phyloP scores from a whole-genome alignment of 2,797 vertebrate species.

The Cyclura pinguis region DNA sequence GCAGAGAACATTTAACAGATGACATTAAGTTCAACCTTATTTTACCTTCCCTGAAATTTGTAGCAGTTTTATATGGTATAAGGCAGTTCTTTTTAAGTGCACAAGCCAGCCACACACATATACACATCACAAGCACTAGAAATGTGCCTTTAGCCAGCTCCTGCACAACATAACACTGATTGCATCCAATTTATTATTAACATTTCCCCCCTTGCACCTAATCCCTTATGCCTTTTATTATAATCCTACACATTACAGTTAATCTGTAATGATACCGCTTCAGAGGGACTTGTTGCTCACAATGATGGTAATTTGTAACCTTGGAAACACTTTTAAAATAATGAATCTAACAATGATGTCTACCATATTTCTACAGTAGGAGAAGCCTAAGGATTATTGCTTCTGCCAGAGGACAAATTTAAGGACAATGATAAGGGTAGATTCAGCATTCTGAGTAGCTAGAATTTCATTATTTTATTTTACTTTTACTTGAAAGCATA shows the following conservation, averaged over 20 bases:
- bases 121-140: not conserved
- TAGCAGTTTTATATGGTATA: constrained; percentile 20
- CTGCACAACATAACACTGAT: not conserved
- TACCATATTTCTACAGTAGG: constrained; percentile 84
- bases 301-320: constrained; percentile 97
- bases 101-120: constrained; percentile 13
- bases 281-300: constrained; percentile 93
- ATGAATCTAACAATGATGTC: constrained; percentile 90
- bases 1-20: constrained; percentile 24
- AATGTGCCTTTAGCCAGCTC: constrained; percentile 31
- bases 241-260: constrained; percentile 79
- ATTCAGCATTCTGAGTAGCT: constrained; percentile 43
- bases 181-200: constrained; percentile 67
- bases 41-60: constrained; percentile 16
- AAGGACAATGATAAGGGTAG: constrained; percentile 46
- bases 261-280: constrained; percentile 89
- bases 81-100: constrained; percentile 37
- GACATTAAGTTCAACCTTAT: constrained; percentile 10
- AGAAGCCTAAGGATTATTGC: constrained; percentile 62
- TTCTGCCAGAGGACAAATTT: constrained; percentile 63
- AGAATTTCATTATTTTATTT: not conserved
- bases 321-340: constrained; percentile 95
- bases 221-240: constrained; percentile 79
- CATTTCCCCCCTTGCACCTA: constrained; percentile 67
- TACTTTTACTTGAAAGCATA: not conserved